Evolutionary conservation across 2,113 vertebrate genomes (phyloP), one percentile per base, ranked within the genome.

Genomic region (Pandion haliaetus): DNA sequence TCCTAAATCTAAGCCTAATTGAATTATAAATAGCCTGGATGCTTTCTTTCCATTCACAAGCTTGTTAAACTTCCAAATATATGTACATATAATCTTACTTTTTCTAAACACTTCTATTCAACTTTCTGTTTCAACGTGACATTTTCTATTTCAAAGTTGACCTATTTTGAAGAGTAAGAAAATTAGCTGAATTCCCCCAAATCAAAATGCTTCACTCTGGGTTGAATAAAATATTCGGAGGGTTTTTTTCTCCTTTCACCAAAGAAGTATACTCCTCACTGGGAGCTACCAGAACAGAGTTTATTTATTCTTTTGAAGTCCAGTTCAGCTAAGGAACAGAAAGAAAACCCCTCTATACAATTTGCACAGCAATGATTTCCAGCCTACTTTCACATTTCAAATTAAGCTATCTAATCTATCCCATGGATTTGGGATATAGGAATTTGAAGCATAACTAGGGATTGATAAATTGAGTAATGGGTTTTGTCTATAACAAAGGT

Each of bases 1-100:
- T 85, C 91, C 91, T 96, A 96, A 96, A 94, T 96, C 95, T 86
- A 15, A 76, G 90, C 59, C 87, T 97, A 96, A 97, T 79, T 97
- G 89, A 82, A 72, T 94, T 94, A 94, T 86, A 94, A 96, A 94
- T 69, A 96, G 91, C 89, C 85, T 65, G 66, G 62, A 44, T 79
- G 73, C 54, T 79, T 95, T 47, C 76, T 59, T 91, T 31, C 93
- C 79, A 92, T 90, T 80, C 92, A 80, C 79, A 58, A 63, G 28
- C 84, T 94, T 72, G 20, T 95, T 96, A 90, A 80, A 80, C 67
- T 69, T 87, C 79, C 62, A 80, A 77, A 95, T 69, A 17, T 47
- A 80, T 89, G 84, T 55, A 63, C 47, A 63, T 63, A 71, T 57
- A 82, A 82, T 58, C 84, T 86, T 57, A 69, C 25, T 9, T 90